phyloP scores from a whole-genome alignment of 2,888 invertebrate genomes.

The Cerastis rubricosa region DNA sequence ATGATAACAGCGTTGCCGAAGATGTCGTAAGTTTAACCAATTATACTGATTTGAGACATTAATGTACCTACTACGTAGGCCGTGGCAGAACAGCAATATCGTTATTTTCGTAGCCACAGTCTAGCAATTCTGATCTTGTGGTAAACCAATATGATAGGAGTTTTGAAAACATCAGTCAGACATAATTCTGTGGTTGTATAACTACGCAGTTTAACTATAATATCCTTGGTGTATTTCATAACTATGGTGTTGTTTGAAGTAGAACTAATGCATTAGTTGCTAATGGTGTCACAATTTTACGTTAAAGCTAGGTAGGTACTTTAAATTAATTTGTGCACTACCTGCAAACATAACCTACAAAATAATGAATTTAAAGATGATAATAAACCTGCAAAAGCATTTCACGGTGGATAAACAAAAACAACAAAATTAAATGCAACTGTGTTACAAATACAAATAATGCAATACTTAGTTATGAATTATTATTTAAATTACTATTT shows the following conservation, averaged over 20 bases:
- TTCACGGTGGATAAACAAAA: not conserved
- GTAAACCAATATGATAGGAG: slow-evolving; percentile 9
- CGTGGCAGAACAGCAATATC: not conserved
- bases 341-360: not conserved
- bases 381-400: not conserved
- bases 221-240: not conserved
- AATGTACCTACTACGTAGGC: not conserved
- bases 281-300: not conserved
- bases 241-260: not conserved
- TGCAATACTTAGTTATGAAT: not conserved
- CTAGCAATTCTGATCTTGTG: slow-evolving; percentile 29
- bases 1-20: slow-evolving; percentile 1
- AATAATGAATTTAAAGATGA: not conserved
- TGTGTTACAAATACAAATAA: not conserved
- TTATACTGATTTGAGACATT: not conserved
- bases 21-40: not conserved
- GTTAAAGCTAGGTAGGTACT: no score
- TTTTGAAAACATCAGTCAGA: slow-evolving; percentile 11
- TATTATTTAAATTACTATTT: no score
- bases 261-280: not conserved
- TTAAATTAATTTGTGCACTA: no score
- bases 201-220: not conserved
- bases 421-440: not conserved
- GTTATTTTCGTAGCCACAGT: not conserved
- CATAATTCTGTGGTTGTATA: not conserved